Evolutionary conservation across 2,113 vertebrate genomes (phyloP).

Genomic region (Anhinga rufa): DNA sequence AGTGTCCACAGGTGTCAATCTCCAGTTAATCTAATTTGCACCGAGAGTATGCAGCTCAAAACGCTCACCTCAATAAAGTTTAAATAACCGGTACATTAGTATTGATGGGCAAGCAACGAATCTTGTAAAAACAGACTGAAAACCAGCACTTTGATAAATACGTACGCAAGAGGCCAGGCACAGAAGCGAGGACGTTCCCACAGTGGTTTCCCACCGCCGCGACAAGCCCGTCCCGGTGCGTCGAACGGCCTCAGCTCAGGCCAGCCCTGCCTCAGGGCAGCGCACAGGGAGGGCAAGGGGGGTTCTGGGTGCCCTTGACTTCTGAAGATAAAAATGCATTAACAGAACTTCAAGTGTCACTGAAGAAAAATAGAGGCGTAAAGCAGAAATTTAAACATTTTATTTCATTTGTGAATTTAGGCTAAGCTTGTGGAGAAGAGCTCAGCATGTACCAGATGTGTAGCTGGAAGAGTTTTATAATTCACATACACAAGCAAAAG

Average conservation of each 20-base stretch:
- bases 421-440: background rate
- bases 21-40: background rate
- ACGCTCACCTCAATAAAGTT: background rate
- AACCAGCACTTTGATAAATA: background rate
- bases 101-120: background rate
- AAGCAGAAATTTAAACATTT: background rate
- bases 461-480: background rate
- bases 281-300: rapidly evolving
- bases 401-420: background rate
- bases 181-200: rapidly evolving
- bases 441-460: background rate
- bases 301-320: background rate
- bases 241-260: rapidly evolving
- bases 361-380: background rate
- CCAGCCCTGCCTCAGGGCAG: rapidly evolving
- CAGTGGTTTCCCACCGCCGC: rapidly evolving
- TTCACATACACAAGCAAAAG: background rate
- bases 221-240: rapidly evolving
- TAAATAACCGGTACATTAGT: background rate
- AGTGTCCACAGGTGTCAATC: background rate
- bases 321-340: background rate
- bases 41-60: background rate
- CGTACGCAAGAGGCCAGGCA: rapidly evolving
- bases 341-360: background rate
- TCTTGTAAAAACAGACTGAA: background rate